Evolutionary conservation across 1,140 invertebrate genomes (phyloP).

Genomic region (Hyles euphorbiae): DNA sequence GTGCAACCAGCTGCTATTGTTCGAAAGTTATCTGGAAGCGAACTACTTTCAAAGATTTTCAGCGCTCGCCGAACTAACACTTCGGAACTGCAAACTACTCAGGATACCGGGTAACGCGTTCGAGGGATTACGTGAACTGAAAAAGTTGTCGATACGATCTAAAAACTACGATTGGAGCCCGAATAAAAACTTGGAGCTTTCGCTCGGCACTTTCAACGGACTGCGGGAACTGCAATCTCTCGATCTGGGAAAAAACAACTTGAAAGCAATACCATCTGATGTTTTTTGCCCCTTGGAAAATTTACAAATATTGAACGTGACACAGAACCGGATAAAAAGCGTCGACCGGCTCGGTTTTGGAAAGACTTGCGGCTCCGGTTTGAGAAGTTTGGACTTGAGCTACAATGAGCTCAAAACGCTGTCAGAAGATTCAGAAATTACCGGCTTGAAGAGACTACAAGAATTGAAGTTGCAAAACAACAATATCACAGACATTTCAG

Average conservation of each 20-base stretch:
- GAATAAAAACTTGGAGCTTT: constrained; percentile 82
- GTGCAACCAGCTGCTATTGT: constrained; percentile 87
- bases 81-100: constrained; percentile 88
- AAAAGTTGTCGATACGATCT: constrained; percentile 84
- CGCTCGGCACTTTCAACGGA: constrained; percentile 81
- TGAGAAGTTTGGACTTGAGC: constrained; percentile 86
- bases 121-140: constrained; percentile 83
- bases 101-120: constrained; percentile 86
- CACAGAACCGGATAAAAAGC: constrained; percentile 84
- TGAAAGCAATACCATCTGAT: constrained; percentile 83
- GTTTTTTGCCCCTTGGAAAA: constrained; percentile 86
- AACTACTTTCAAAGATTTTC: constrained; percentile 85
- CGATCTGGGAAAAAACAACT: constrained; percentile 88
- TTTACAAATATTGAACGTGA: constrained; percentile 88
- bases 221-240: constrained; percentile 85
- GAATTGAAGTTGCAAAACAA: constrained; percentile 88
- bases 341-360: constrained; percentile 84
- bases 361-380: constrained; percentile 75
- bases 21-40: constrained; percentile 85
- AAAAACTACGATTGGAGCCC: constrained; percentile 86
- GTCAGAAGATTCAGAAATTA: constrained; percentile 83
- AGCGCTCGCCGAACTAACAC: constrained; percentile 82
- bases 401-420: constrained; percentile 84
- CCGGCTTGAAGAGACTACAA: constrained; percentile 83
- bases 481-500: constrained; percentile 86